Base-by-base conservation (phyloP, 2,797 vertebrate species). In the Argentina silus region DNA sequence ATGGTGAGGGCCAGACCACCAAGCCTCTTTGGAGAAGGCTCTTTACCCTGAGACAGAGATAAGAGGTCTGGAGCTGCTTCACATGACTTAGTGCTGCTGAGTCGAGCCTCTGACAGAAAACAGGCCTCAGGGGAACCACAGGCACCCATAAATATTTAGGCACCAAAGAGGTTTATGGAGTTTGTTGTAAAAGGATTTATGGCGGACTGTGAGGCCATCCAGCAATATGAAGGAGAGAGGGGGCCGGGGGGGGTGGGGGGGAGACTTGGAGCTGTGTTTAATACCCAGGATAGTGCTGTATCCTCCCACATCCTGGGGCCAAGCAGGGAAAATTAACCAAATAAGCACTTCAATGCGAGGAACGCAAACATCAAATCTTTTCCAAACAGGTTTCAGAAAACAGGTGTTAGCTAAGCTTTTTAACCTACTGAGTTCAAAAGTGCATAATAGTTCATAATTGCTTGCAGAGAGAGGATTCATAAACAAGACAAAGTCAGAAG, bases 161-260 rank as follows among this genome's bases (percentile, higher is more conserved):
- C 87, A 90, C 90, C 88, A 83, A 92, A 93, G 92, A 92, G 90
- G 89, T 94, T 93, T 93, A 93, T 92, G 86, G 92, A 93, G 92
- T 93, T 93, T 93, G 91, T 93, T 93, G 90, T 93, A 91, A 94
- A 93, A 91, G 88, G 93, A 93, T 94, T 94, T 94, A 93, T 91
- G 81, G 87, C 80, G 78, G 88, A 84, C 84, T 82, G 73, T 74
- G 82, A 91, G 89, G 88, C 81, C 59, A 86, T 85, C 90, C 87
- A 89, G 90, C 90, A 85, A 85, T 86, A 86, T 88, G 85, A 79
- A 82, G 85, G 78, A 80, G 77, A 42, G 57, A 72, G 67, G 69
- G 72, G 27, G 27, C 27, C 27, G 27, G 27, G 27, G 27, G 27
- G 27, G 1, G 27, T n/a, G 27, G 27, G 27, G 27, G 1, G 27